Evolutionary conservation across 2,113 vertebrate species (phyloP), one percentile per base, ranked within the genome.

Genomic region (Nothobranchius kuhntae): DNA sequence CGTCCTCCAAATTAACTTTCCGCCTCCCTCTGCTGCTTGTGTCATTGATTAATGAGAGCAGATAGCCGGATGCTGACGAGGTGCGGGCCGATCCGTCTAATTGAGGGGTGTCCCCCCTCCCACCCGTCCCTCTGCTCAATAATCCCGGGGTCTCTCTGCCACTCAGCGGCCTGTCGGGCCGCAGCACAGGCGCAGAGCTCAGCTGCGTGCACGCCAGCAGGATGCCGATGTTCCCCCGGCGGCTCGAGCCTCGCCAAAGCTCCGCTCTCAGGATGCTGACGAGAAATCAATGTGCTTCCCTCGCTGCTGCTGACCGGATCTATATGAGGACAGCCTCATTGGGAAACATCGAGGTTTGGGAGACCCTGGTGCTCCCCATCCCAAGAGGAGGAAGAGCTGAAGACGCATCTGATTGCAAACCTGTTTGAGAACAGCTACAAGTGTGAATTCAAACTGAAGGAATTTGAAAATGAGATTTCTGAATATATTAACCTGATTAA

Each of bases 121-220:
- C 24, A 90, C 89, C 91, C 80, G 81, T 4, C 12, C 36, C 54
- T 9, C 7, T 21, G 83, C 88, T 93, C 93, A 61, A 92, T 92
- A 90, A 85, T 77, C 71, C 53, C 86, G 91, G 89, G 83, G 89
- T 89, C 89, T 92, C 90, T 76, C 68, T 86, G 90, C 91, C 91
- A 91, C 85, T 93, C 91, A 90, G 79, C 64, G 80, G 83, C 82
- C 89, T 91, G 92, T 92, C 88, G 89, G 87, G 82, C 83, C 84
- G 84, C 81, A 84, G 89, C 86, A 86, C 85, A 84, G 85, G 80
- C 81, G 84, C 87, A 83, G 86, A 85, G 85, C 80, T 70, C 78
- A 70, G 89, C 91, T 89, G 81, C 87, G 82, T 77, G 88, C 75
- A 81, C 71, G 81, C 86, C 83, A 76, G 84, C 77, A 71, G 86